These are phyloP conservation scores for Cyclina sinensis DNA, from an alignment of 1,140 invertebrate species.

Conservation along the genomic window DNA sequence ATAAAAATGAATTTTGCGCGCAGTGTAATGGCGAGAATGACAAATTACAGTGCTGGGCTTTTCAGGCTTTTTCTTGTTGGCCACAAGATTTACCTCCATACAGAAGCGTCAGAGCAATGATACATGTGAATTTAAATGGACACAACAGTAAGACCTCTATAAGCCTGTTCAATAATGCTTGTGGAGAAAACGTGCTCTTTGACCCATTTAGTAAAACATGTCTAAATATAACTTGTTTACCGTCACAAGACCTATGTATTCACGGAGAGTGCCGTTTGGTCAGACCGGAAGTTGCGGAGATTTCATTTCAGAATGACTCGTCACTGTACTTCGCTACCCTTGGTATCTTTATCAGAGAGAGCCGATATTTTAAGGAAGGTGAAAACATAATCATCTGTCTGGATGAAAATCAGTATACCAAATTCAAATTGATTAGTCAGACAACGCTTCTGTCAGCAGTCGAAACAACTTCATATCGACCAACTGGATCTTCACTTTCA, in stretches of 20 bases:
- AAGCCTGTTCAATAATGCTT: not conserved
- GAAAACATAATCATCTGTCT: not conserved
- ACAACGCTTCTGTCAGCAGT: not conserved
- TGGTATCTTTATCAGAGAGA: not conserved
- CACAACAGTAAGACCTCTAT: not conserved
- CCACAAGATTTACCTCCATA: not conserved
- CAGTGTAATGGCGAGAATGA: not conserved
- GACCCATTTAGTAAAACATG: not conserved
- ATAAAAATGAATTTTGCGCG: not conserved
- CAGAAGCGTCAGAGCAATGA: not conserved
- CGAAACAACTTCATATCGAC: too few relatives aligned
- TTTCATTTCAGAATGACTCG: not conserved
- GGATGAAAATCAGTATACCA: not conserved
- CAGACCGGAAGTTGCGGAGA: not conserved
- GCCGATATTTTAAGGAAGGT: not conserved
- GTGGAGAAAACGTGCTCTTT: not conserved
- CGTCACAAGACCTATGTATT: not conserved
- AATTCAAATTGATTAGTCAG: not conserved
- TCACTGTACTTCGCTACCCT: not conserved
- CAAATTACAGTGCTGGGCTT: not conserved
- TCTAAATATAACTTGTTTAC: not conserved
- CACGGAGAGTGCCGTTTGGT: not conserved
- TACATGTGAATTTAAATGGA: not conserved
- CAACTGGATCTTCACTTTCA: too few relatives aligned
- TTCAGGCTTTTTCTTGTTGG: not conserved